Evolutionary conservation across 2,888 invertebrate species (phyloP), one percentile per base, ranked within the genome.

Genomic region (Parelbella ahira): DNA sequence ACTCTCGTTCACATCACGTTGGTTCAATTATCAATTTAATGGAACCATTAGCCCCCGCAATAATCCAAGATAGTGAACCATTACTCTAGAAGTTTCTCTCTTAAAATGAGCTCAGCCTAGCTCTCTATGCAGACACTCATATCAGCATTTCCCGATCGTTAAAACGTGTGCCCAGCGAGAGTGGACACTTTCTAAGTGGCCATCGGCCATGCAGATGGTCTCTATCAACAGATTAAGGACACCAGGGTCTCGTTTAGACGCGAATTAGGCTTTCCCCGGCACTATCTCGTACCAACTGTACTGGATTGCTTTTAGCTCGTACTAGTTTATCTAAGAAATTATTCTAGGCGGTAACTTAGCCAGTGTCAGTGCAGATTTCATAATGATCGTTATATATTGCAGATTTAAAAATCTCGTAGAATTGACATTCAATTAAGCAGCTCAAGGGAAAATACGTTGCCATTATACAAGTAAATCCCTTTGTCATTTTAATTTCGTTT

Each of bases 201-300:
- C 41, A 33, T 41, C 41, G 32, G 3, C 12, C 10, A 23, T 20
- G 15, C 25, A 25, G 24, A 39, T 39, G 6, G 27, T 23, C 33
- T 33, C 33, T 18, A 33, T 24, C 28, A 33, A 37, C 34, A 37
- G 45, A 43, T 44, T 37, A 37, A 38, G 41, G 41, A 19, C 41
- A 20, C 30, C 21, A 20, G 12, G 25, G 19, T 20, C 32, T 25
- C 24, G 32, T 15, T 33, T 32, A 39, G 30, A 39, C 24, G 32
- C 12, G 39, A 25, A 32, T 32, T 39, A 39, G 39, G 32, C 39
- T 39, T 39, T 39, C 38, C 19, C 23, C 6, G 18, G 13, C 30
- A 18, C 30, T 37, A 4, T 11, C 6, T 20, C 1, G 13, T 28
- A 6, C 4, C n/a, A n/a, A n/a, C n/a, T n/a, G n/a, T 21, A 8